These are phyloP conservation scores for Sycophila sp. DNA, from an alignment of 1,140 invertebrate genomes.

Conservation along the genomic window DNA sequence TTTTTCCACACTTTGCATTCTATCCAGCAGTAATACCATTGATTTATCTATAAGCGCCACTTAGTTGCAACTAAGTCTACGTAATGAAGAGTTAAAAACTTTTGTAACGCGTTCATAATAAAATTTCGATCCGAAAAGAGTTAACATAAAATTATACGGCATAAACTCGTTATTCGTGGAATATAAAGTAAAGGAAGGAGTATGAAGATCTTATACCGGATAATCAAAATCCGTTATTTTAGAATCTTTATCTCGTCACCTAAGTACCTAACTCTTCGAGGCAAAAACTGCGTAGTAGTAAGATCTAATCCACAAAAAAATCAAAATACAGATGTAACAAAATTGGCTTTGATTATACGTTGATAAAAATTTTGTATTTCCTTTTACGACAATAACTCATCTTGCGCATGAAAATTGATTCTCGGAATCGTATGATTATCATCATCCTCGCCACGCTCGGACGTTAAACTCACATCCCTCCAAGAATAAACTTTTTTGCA, in stretches of 20 bases:
- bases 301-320: no score
- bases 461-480: no score
- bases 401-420: background rate
- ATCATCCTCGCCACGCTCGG: no score
- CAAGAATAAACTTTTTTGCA: no score
- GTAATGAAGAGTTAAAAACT: background rate
- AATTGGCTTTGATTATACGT: no score
- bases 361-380: background rate
- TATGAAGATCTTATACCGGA: constrained; percentile 8
- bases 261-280: background rate
- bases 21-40: no score
- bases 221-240: constrained; percentile 8
- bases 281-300: background rate
- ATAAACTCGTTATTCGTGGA: background rate
- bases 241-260: background rate
- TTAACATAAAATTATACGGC: background rate
- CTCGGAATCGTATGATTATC: no score
- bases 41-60: no score
- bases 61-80: no score
- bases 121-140: background rate
- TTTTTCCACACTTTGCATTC: no score
- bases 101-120: background rate
- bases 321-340: no score
- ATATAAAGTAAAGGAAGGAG: background rate
- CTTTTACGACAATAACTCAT: background rate